Evolutionary conservation across 2,888 invertebrate species (phyloP), one percentile per base, ranked within the genome.

Genomic region (Sarcophaga rosellei): DNA sequence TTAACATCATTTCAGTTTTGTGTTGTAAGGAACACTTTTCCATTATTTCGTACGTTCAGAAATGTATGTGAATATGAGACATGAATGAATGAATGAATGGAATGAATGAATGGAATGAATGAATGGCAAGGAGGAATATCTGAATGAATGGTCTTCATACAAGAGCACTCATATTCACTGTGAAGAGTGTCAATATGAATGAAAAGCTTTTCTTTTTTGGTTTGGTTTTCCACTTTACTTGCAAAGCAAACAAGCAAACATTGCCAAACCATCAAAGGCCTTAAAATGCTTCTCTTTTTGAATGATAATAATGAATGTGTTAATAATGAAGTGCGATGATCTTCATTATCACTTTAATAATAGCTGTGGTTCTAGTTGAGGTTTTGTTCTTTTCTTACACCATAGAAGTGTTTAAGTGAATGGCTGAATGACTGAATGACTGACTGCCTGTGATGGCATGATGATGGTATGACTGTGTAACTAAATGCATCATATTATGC

Each of bases 141-240:
- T 75, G 44, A 20, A 68, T 73, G 57, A n/a, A 12, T 75, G 75
- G 44, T 78, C 76, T 78, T 78, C 61, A 35, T 25, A 70, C 81
- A 81, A 84, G 86, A 84, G 78, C 84, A 75, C 84, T 86, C 70
- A 81, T 78, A 75, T 81, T 78, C 81, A 75, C 70, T 81, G 12
- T 86, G 77, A 78, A 86, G 81, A 86, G 86, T 86, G 86, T 86
- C 86, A 86, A 84, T 86, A 78, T 74, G 57, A 79, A 35, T 35
- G 70, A 74, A 81, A 68, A 35, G 76, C 57, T 82, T 73, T 76
- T 62, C 45, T 25, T 25, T 25, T 25, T 25, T 35, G 3, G 1
- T 35, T 35, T 35, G 6, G 6, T 35, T 57, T 20, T 68, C 57
- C 63, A 44, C 65, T 59, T 23, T 69, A 72, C 59, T 81, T 53